Conservation (phyloP, 2,888 invertebrate genomes). For the Caenorhabditis sinica region DNA sequence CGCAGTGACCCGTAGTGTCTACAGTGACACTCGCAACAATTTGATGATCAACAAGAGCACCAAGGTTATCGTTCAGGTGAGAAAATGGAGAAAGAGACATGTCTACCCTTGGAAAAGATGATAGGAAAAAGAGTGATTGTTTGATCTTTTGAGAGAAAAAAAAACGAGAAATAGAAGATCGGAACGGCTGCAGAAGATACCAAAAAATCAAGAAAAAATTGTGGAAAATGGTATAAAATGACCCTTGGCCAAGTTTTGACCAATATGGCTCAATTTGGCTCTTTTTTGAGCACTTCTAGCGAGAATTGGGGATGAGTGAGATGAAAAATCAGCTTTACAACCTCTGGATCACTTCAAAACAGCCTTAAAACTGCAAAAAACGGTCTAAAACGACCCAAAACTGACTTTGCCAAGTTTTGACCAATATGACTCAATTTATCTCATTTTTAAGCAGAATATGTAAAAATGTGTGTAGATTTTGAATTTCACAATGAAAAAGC, state of each 20-base stretch:
- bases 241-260: no score
- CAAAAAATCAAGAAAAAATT: not conserved
- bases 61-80: constrained; percentile 75
- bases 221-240: not conserved
- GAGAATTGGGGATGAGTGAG: no score
- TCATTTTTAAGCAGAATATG: no score
- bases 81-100: not conserved
- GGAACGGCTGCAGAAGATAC: not conserved
- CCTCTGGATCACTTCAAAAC: no score
- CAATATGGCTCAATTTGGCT: no score
- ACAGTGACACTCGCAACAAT: constrained; percentile 73
- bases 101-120: not conserved
- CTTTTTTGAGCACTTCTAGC: no score
- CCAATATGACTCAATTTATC: no score
- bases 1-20: constrained; percentile 65
- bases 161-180: not conserved
- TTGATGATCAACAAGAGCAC: constrained; percentile 72
- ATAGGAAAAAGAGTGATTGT: constrained; percentile 20
- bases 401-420: no score
- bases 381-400: no score
- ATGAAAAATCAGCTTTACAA: no score
- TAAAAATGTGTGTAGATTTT: no score
- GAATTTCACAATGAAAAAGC: no score
- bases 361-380: not conserved
- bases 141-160: constrained; percentile 18